Evolutionary conservation across 2,797 vertebrate species (phyloP).

Genomic region (Botia almorhae): DNA sequence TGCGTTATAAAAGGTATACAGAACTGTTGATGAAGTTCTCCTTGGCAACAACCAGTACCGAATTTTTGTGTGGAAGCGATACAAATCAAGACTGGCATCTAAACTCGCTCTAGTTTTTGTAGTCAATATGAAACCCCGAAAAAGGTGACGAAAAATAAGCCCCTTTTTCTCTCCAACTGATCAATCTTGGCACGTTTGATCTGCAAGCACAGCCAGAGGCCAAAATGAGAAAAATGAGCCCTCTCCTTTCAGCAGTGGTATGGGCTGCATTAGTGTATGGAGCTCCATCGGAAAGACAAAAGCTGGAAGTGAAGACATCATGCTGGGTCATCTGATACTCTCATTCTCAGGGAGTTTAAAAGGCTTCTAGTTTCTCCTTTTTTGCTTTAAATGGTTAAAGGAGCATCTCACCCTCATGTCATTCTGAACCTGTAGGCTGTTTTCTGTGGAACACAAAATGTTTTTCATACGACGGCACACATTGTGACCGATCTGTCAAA

Average conservation of each 20-base stretch:
- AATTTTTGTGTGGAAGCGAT: background rate
- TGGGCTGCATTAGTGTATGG: slow-evolving; percentile 34
- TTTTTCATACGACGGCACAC: background rate
- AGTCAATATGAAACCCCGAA: slow-evolving; percentile 15
- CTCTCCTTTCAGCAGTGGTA: slow-evolving; percentile 32
- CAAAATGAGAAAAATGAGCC: slow-evolving; percentile 55
- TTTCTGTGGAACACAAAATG: slow-evolving; percentile 1
- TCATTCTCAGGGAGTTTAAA: background rate
- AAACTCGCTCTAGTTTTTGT: slow-evolving; percentile 25
- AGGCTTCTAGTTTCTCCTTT: background rate
- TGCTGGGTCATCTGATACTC: slow-evolving; percentile 27
- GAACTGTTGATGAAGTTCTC: background rate
- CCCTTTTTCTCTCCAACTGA: slow-evolving; percentile 38
- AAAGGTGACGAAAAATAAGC: slow-evolving; percentile 22
- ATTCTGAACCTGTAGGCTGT: background rate
- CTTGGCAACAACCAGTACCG: background rate
- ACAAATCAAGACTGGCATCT: background rate
- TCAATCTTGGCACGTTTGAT: slow-evolving; percentile 55
- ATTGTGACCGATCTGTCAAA: background rate
- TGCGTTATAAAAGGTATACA: background rate
- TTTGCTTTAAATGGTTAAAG: slow-evolving; percentile 20
- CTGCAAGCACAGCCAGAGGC: slow-evolving; percentile 57
- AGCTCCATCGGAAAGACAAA: slow-evolving; percentile 34
- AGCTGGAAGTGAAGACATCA: background rate
- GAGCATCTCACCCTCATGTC: background rate